phyloP scores from a whole-genome alignment of 2,113 vertebrate species.

The Macrotis lagotis region DNA sequence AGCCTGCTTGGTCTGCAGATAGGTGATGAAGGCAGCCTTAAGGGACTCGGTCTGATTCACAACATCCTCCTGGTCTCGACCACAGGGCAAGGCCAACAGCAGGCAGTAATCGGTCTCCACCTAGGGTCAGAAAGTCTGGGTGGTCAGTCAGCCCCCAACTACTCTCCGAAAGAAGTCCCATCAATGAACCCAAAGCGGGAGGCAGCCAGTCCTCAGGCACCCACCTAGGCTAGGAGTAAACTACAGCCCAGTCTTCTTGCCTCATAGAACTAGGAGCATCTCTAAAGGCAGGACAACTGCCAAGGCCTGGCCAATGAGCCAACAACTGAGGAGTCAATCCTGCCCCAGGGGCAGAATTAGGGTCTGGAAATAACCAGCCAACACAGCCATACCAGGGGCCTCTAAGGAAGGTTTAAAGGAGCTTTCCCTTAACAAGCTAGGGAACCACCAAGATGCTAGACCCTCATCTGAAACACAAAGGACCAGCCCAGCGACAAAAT shows the following conservation, averaged over 20 bases:
- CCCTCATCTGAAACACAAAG: no score
- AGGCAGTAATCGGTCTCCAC: slow-evolving; percentile 98
- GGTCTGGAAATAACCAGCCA: no score
- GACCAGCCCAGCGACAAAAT: no score
- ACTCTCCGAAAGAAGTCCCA: neutral
- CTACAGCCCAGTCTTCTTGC: neutral
- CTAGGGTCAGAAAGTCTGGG: slow-evolving; percentile 76
- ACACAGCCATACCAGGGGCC: neutral
- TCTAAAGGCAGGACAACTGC: neutral
- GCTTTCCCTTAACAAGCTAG: no score
- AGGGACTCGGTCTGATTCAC: slow-evolving; percentile 96
- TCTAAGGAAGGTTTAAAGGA: no score
- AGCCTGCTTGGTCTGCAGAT: slow-evolving; percentile 98
- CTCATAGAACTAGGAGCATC: neutral
- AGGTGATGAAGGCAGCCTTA: slow-evolving; percentile 97
- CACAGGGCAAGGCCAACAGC: slow-evolving; percentile 95
- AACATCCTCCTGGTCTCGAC: slow-evolving; percentile 97
- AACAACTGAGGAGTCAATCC: no score
- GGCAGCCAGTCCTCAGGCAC: neutral
- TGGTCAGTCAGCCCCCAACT: neutral
- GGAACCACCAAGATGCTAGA: no score
- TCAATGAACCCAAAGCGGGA: neutral
- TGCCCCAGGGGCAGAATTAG: neutral
- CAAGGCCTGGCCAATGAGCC: no score
- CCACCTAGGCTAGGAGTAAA: neutral